phyloP scores from a whole-genome alignment of 2,888 invertebrate genomes.

The Schizaphis graminum region DNA sequence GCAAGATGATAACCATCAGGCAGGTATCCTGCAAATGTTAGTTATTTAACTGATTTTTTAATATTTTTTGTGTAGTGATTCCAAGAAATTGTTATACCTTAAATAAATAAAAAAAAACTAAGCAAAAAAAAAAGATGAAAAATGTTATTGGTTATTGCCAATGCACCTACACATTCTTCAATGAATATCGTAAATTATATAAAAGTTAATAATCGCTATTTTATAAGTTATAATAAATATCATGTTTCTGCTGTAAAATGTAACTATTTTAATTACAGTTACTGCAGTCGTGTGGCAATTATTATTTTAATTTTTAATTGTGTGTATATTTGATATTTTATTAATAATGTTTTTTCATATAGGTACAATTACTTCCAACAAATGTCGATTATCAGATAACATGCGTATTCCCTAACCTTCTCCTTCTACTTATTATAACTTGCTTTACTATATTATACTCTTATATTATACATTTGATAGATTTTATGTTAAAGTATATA shows the following conservation, averaged over 20 bases:
- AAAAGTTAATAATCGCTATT: background rate
- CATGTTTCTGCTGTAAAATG: background rate
- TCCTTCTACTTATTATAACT: background rate
- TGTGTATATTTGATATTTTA: background rate
- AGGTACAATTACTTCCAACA: background rate
- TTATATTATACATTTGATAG: background rate
- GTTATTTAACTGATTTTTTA: background rate
- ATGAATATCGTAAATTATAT: background rate
- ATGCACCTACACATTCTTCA: background rate
- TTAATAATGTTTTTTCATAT: background rate
- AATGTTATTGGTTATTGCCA: background rate
- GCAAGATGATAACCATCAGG: background rate
- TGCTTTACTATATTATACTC: background rate
- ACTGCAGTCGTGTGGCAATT: background rate
- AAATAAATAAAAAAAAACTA: background rate
- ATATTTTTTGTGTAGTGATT: background rate
- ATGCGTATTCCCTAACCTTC: background rate
- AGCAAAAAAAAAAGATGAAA: background rate
- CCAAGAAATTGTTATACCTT: background rate
- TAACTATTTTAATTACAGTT: background rate
- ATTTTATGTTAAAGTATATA: background rate
- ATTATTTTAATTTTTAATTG: background rate
- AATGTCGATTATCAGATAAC: background rate
- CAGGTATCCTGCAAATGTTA: background rate
- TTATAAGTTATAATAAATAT: background rate